A percentile compares a stretch with the other conserved stretches of the same genome.
Evolutionary conservation across 37 sponge, comb jelly and placozoan species (phyloP).

Genomic region (Haliclona indistincta): DNA sequence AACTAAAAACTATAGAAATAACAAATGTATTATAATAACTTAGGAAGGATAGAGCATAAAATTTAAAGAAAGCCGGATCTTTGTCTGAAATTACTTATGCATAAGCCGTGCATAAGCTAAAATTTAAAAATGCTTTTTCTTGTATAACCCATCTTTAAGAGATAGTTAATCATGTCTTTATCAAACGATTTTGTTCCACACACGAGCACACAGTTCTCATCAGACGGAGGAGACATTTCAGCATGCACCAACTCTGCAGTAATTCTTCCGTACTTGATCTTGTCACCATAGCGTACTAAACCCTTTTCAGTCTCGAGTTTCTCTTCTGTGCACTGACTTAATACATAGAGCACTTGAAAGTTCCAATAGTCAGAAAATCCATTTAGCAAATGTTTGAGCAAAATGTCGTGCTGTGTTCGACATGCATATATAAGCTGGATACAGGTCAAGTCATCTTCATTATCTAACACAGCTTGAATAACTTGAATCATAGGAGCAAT

Average conservation of each 20-base stretch:
- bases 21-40: too few species aligned
- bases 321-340: conserved; percentile 17
- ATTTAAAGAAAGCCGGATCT: too few species aligned
- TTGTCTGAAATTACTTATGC: too few species aligned
- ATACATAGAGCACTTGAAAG: conserved; percentile 45
- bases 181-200: conserved; percentile 81
- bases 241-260: conserved; percentile 13
- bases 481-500: conserved; percentile 82
- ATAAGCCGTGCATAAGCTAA: too few species aligned
- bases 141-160: conserved; percentile 1
- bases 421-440: conserved; percentile 63
- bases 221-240: conserved; percentile 9
- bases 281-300: conserved; percentile 50
- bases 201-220: conserved; percentile 28
- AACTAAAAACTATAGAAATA: too few species aligned
- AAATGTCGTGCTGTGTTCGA: conserved; percentile 64
- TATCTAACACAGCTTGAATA: conserved; percentile 52
- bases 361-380: conserved; percentile 65
- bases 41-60: too few species aligned
- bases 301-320: conserved; percentile 19
- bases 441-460: conserved; percentile 76
- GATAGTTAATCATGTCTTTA: conserved; percentile 69
- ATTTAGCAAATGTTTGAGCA: conserved; percentile 66
- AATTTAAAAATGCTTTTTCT: conserved; percentile 45
- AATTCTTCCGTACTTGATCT: conserved; percentile 46